phyloP scores from a whole-genome alignment of 2,113 vertebrate species.

The Heterochromis multidens region DNA sequence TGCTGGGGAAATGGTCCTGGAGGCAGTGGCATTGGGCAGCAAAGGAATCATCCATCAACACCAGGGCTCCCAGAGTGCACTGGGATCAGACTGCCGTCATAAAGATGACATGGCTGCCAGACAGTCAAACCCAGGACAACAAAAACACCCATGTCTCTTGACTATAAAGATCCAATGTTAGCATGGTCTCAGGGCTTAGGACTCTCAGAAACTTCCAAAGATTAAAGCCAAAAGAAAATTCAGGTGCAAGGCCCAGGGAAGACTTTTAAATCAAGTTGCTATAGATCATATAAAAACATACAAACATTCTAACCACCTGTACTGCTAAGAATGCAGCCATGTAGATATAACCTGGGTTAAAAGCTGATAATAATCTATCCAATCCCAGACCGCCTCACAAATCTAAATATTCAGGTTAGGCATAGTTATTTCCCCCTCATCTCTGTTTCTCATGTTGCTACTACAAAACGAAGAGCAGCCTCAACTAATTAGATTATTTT shows the following conservation, averaged over 20 bases:
- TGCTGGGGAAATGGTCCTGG: slow-evolving; percentile 19
- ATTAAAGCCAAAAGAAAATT: background rate
- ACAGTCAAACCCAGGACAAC: slow-evolving; percentile 29
- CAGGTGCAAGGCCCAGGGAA: background rate
- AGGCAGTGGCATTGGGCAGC: slow-evolving; percentile 13
- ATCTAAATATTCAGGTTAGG: background rate
- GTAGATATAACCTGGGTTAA: background rate
- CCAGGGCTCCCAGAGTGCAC: slow-evolving; percentile 29
- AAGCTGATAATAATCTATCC: background rate
- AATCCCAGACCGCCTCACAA: background rate
- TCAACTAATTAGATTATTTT: background rate
- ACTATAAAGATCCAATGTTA: background rate
- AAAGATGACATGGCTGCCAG: slow-evolving; percentile 52
- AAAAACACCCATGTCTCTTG: slow-evolving; percentile 15
- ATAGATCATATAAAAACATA: background rate
- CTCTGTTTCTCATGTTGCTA: background rate
- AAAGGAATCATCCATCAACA: slow-evolving; percentile 59
- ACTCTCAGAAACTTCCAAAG: slow-evolving; percentile 3
- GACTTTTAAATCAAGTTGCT: background rate
- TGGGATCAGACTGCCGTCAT: slow-evolving; percentile 47
- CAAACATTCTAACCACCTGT: background rate
- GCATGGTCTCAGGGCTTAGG: background rate
- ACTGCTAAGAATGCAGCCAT: background rate
- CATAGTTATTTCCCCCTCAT: background rate
- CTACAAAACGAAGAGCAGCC: background rate